Percentiles rank a stretch among this genome's conserved stretches.
These are phyloP conservation scores for Cnemophilus loriae DNA, from an alignment of 2,113 vertebrate genomes.

Conservation along the genomic window DNA sequence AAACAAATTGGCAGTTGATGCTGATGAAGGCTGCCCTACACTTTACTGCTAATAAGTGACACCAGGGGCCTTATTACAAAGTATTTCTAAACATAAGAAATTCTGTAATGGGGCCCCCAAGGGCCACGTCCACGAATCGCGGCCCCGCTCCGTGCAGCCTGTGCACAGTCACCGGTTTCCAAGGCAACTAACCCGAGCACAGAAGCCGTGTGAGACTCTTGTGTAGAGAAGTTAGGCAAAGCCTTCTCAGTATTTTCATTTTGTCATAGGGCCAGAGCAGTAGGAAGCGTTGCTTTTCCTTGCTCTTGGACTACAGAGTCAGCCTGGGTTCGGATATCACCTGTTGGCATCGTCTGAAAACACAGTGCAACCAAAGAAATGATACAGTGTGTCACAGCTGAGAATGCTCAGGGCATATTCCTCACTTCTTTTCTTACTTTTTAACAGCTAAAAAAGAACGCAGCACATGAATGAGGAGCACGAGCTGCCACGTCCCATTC, in stretches of 20 bases:
- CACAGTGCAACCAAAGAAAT: neutral
- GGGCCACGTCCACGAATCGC: constrained; percentile 26
- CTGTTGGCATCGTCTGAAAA: neutral
- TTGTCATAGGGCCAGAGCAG: neutral
- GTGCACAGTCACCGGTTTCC: constrained; percentile 38
- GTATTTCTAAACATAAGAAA: constrained; percentile 64
- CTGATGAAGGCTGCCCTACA: constrained; percentile 55
- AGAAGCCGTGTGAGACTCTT: neutral
- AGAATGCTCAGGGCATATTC: neutral
- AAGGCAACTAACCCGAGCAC: constrained; percentile 8
- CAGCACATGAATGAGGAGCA: neutral
- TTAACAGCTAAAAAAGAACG: neutral
- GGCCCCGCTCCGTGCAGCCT: neutral
- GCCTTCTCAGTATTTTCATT: neutral
- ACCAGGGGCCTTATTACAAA: constrained; percentile 68
- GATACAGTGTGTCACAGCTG: neutral
- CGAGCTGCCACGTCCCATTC: neutral
- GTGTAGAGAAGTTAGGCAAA: neutral
- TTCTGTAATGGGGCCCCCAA: constrained; percentile 57
- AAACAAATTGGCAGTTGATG: constrained; percentile 47
- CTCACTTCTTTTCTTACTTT: neutral
- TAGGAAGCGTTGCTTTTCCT: neutral
- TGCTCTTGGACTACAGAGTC: neutral
- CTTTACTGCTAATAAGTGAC: constrained; percentile 64
- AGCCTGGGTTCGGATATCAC: neutral